Conservation (phyloP, 2,888 invertebrate genomes). For the Litoditis marina region DNA sequence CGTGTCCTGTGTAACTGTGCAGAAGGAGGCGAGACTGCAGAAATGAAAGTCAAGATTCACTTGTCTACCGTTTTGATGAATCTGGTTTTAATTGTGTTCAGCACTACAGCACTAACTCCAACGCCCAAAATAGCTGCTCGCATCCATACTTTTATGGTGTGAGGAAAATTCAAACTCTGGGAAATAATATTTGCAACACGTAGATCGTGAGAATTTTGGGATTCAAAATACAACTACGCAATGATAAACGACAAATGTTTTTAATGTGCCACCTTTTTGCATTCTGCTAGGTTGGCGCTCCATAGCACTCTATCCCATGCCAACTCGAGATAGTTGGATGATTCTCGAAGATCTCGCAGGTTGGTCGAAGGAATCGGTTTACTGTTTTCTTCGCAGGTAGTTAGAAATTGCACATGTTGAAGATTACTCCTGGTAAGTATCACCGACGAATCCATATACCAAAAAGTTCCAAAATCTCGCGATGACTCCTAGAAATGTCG, state of each 20-base stretch:
- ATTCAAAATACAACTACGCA: too few relatives aligned
- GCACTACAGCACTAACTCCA: too few relatives aligned
- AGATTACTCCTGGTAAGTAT: slow-evolving; percentile 53
- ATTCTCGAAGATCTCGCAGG: slow-evolving; percentile 18
- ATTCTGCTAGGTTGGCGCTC: slow-evolving; percentile 22
- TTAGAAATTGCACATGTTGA: slow-evolving; percentile 35
- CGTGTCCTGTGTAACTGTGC: slow-evolving; percentile 49
- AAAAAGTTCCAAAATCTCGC: slow-evolving; percentile 59
- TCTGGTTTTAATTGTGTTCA: too few relatives aligned
- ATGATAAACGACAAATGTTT: too few relatives aligned
- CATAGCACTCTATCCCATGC: slow-evolving; percentile 30
- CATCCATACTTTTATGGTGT: too few relatives aligned
- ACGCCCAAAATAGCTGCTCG: too few relatives aligned
- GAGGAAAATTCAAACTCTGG: too few relatives aligned
- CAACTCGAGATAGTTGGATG: slow-evolving; percentile 16
- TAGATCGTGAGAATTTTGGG: too few relatives aligned
- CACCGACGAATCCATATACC: slow-evolving; percentile 60
- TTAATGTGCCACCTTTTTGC: slow-evolving; percentile 17
- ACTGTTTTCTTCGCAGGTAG: too few relatives aligned
- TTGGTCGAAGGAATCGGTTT: slow-evolving; percentile 4
- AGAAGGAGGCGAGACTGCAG: slow-evolving; percentile 31
- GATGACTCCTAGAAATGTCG: slow-evolving; percentile 47
- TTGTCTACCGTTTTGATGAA: too few relatives aligned
- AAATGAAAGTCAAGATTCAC: too few relatives aligned
- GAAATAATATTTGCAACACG: too few relatives aligned